Base-by-base conservation (phyloP, 2,113 vertebrate species). In the Dissostichus mawsoni region DNA sequence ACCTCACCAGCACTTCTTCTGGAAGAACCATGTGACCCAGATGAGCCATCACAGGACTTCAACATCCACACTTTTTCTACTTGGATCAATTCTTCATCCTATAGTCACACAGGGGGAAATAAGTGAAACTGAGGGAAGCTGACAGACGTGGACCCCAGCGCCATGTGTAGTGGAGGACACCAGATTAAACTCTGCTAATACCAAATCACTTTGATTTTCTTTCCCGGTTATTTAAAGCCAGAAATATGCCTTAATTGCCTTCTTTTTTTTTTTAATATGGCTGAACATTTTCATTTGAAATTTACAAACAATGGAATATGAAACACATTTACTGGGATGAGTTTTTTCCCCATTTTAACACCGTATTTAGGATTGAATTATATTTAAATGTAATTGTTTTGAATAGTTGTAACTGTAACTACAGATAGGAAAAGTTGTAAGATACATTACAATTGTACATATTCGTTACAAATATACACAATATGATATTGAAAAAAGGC, bases 1-100 rank as follows among this genome's bases (percentile, higher is more conserved):
- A 88, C 85, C 90, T 88, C 80, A 71, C 64, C 79, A 78, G 69
- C 84, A 74, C 69, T 66, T 81, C 88, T 89, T 83, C 88, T 76
- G 78, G 80, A 82, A 69, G 67, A 69, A 86, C 80, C 92, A 92
- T 69, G 90, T 90, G 93, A 90, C 90, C 87, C 78, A 66, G 57
- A 80, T 73, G 69, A 79, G 69, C 63, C 57, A 74, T 86, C 91
- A 91, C 80, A 87, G 51, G 83, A 89, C 83, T 78, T 78, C 72
- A 69, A 72, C 81, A 45, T 64, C 63, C 69, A 64, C 78, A 75
- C 68, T 70, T 67, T 64, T 48, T 41, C 12, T 2, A 25, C 36
- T 65, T 80, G 36, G 6, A 87, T 89, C 81, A 85, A 77, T 76
- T 81, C 48, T 55, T 78, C 55, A 52, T 76, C 56, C 44, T 67